Percentiles rank a stretch among this genome's conserved stretches.
These are phyloP conservation scores for Heterodera filipjevi DNA, from an alignment of 2,888 invertebrate species.

Conservation along the genomic window DNA sequence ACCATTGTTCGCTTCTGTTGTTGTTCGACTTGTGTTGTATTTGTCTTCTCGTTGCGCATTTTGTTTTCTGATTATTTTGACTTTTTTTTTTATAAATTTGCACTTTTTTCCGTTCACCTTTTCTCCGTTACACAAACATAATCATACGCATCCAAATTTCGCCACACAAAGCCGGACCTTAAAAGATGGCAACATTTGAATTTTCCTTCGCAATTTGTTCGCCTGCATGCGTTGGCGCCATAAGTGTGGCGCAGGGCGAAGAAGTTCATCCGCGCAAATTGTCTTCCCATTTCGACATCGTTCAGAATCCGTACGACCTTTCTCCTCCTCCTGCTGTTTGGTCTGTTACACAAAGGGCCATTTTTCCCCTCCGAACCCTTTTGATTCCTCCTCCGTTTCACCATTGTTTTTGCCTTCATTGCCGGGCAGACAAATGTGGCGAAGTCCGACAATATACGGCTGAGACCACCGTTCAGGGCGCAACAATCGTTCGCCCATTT, in stretches of 20 bases:
- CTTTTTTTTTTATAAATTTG: neutral
- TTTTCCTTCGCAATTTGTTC: neutral
- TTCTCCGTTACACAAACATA: constrained; percentile 56
- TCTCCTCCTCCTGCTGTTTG: neutral
- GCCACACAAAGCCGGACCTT: constrained; percentile 53
- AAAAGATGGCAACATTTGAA: neutral
- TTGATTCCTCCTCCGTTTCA: neutral
- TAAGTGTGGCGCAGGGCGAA: constrained; percentile 41
- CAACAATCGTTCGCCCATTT: constrained; percentile 33
- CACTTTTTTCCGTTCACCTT: constrained; percentile 22
- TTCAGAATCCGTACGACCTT: constrained; percentile 11
- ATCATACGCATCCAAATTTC: constrained; percentile 60
- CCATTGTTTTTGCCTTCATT: neutral
- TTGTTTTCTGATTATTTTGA: constrained; percentile 24
- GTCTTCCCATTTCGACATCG: constrained; percentile 32
- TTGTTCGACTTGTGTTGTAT: constrained; percentile 8
- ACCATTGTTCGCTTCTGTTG: neutral
- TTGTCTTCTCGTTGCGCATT: constrained; percentile 21
- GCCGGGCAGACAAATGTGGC: constrained; percentile 30
- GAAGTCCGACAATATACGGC: constrained; percentile 26
- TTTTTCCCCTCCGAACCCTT: neutral
- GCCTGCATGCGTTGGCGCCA: constrained; percentile 56
- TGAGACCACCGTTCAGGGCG: constrained; percentile 24
- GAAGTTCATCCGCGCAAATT: constrained; percentile 38
- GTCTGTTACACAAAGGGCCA: neutral